A percentile compares a stretch with the other conserved stretches of the same genome.
Conservation (phyloP, 2,888 invertebrate species). For the Calliscelio sp. region DNA sequence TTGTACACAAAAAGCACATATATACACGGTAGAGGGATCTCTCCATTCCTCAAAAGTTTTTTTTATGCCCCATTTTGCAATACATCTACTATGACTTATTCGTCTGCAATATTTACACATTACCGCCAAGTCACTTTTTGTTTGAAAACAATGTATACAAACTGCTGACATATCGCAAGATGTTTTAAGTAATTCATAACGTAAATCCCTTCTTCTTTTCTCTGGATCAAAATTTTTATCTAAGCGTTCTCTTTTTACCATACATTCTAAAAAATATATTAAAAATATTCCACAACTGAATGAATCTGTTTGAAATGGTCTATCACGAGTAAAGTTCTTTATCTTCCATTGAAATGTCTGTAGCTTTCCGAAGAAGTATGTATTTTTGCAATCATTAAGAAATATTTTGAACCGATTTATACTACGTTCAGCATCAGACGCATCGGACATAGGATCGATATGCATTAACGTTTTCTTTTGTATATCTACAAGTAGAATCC, state of each 20-base stretch:
- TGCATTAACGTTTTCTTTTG: not conserved
- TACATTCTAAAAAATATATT: constrained; percentile 11
- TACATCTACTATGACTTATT: no score
- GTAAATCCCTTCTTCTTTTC: constrained; percentile 5
- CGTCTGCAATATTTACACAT: constrained; percentile 32
- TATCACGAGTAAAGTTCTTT: not conserved
- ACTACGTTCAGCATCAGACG: not conserved
- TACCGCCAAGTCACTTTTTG: not conserved
- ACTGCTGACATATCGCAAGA: constrained; percentile 12
- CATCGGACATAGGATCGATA: not conserved
- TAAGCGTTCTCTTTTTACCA: not conserved
- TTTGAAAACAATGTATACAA: constrained; percentile 12
- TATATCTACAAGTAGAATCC: not conserved
- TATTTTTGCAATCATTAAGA: no score
- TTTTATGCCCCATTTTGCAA: no score
- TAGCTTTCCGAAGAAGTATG: no score
- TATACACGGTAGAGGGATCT: no score
- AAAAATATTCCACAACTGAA: constrained; percentile 13
- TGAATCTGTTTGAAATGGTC: constrained; percentile 9
- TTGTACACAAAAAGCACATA: no score
- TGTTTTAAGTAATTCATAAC: not conserved
- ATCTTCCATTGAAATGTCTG: no score
- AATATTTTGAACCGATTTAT: no score
- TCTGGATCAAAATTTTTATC: not conserved
- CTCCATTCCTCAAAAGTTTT: no score